phyloP scores from a whole-genome alignment of 2,113 vertebrate genomes.

The Potamarius usumacintae region DNA sequence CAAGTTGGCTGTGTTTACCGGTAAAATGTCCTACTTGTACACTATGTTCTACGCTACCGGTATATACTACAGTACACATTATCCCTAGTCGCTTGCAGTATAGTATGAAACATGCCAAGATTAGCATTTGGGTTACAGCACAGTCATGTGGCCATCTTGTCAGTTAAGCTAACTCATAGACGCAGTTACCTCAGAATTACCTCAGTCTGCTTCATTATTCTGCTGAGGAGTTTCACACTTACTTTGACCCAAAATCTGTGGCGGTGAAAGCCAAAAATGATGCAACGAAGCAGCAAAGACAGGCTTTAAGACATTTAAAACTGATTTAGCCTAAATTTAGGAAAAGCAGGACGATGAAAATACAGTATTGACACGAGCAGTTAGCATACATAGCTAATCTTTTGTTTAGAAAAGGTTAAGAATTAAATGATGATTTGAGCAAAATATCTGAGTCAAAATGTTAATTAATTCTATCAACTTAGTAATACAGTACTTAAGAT shows the following conservation, averaged over 20 bases:
- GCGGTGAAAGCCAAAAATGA: slow-evolving; percentile 7
- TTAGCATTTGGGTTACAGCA: not conserved
- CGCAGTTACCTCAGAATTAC: slow-evolving; percentile 7
- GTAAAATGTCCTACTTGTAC: not conserved
- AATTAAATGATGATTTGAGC: not conserved
- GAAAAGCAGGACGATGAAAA: not conserved
- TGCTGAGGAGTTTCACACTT: slow-evolving; percentile 6
- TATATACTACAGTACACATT: not conserved
- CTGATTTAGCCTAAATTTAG: not conserved
- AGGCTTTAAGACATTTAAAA: slow-evolving; percentile 3
- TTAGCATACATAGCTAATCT: not conserved
- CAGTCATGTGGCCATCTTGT: not conserved
- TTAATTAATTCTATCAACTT: not conserved
- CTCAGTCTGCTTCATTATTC: slow-evolving; percentile 4
- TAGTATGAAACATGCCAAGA: not conserved
- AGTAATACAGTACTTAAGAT: not conserved
- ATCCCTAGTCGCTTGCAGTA: not conserved
- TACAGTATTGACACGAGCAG: not conserved
- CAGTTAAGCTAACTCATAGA: not conserved
- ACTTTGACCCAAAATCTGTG: slow-evolving; percentile 12
- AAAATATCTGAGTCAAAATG: not conserved
- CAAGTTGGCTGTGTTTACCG: not conserved
- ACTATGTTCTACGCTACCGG: not conserved
- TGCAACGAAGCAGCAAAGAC: slow-evolving; percentile 10
- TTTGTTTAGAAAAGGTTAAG: not conserved